phyloP scores from a whole-genome alignment of 2,797 vertebrate species.

The Macropodus opercularis region DNA sequence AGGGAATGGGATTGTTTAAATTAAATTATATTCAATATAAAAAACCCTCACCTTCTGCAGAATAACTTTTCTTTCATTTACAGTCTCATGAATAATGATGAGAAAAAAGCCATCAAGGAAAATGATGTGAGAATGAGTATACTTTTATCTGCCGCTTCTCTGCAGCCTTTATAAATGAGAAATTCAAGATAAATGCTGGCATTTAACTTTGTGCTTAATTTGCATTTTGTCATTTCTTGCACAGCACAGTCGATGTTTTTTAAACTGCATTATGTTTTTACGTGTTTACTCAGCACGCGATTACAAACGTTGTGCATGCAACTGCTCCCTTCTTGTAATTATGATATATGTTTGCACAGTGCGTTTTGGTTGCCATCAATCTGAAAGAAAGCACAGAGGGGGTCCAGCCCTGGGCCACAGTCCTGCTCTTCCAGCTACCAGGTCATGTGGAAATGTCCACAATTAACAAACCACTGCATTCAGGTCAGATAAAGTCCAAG shows the following conservation, averaged over 20 bases:
- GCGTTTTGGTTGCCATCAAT: no score
- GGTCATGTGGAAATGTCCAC: no score
- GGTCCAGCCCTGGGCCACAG: no score
- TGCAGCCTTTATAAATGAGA: conserved; percentile 6
- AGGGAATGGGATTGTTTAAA: conserved; percentile 24
- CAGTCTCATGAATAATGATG: conserved; percentile 54
- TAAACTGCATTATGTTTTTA: background rate
- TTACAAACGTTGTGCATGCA: no score
- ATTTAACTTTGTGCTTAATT: conserved; percentile 11
- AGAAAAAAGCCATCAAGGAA: conserved; percentile 27
- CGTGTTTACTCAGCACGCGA: background rate
- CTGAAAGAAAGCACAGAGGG: no score
- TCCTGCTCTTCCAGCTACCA: no score
- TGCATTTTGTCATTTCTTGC: background rate
- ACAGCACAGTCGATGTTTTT: no score
- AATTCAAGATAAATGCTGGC: conserved; percentile 8
- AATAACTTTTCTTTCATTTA: conserved; percentile 36
- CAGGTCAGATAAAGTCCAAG: no score
- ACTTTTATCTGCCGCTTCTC: conserved; percentile 3
- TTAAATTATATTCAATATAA: conserved; percentile 42
- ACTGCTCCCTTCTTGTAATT: no score
- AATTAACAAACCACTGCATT: no score
- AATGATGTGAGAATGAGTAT: conserved; percentile 16
- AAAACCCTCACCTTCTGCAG: conserved; percentile 30
- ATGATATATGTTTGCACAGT: no score